Conservation (phyloP, 1,140 invertebrate genomes). For the Orchesella cincta region DNA sequence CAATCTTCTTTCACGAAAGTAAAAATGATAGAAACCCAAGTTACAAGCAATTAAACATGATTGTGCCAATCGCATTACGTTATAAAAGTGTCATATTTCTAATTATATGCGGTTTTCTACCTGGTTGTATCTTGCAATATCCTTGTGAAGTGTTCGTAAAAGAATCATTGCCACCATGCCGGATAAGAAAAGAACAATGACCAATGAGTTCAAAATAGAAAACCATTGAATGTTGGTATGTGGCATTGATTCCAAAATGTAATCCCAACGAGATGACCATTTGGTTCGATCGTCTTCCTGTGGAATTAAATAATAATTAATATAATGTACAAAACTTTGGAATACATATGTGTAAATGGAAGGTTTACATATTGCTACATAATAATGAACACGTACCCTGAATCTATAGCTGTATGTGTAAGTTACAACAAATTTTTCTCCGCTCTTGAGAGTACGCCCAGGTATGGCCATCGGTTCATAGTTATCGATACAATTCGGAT, state of each 20-base stretch:
- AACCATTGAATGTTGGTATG: conserved; percentile 99
- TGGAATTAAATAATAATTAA: conserved; percentile 25
- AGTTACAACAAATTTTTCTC: conserved; percentile 67
- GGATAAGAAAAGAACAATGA: conserved; percentile 85
- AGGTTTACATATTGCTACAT: too few relatives aligned
- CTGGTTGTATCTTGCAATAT: conserved; percentile 97
- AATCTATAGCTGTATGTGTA: conserved; percentile 90
- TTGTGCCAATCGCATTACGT: too few relatives aligned
- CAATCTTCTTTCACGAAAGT: conserved; percentile 65
- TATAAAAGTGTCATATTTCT: too few relatives aligned
- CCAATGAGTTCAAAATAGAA: conserved; percentile 85
- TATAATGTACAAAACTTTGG: neutral
- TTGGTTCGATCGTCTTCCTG: conserved; percentile 47
- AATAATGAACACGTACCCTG: conserved; percentile 60
- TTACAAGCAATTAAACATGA: too few relatives aligned
- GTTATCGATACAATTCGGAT: conserved; percentile 61
- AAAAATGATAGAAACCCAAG: neutral
- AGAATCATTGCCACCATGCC: conserved; percentile 99
- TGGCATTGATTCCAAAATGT: conserved; percentile 96
- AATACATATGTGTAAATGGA: neutral
- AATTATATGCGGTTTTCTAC: conserved; percentile 56
- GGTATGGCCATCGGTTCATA: conserved; percentile 69
- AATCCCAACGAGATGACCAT: conserved; percentile 99
- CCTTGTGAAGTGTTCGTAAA: conserved; percentile 93
- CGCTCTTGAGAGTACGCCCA: conserved; percentile 58